Evolutionary conservation across 1,140 invertebrate species (phyloP), one percentile per base, ranked within the genome.

Genomic region (Galendromus occidentalis): DNA sequence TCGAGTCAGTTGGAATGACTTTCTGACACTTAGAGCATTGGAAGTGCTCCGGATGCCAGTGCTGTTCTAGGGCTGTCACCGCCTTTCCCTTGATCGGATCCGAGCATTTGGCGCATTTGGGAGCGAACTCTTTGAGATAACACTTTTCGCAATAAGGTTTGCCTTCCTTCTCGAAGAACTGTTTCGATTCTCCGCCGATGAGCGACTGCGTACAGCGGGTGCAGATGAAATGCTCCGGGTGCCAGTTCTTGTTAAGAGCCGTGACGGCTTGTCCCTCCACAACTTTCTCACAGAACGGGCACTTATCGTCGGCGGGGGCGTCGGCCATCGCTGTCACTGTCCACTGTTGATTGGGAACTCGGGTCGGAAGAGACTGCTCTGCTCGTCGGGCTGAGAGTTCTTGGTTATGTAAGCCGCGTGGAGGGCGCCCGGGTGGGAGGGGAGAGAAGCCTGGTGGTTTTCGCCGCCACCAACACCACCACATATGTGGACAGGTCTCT

Each of bases 31-130:
- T 73, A 14, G 72, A 74, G 72, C 80, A 81, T 65, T 75, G 73
- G 71, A 81, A 81, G 69, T 79, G 78, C 67, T 81, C 77, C 5
- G 77, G 74, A 70, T 81, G 80, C 77, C 79, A 81, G 20, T 77
- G 78, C 65, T 74, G 74, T 67, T 76, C 78, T 44, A 81, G 70
- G 7, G 80, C 80, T 14, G 75, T 80, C 28, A 81, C 73, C 72
- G 77, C 79, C 74, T 78, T 79, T 76, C 80, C 78, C 64, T 78
- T 74, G 64, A 81, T 81, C 12, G 80, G 75, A 39, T 77, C 76
- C 69, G 76, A 76, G 70, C 80, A 81, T 66, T 76, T 76, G 29
- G 72, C 73, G 74, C 80, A 81, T 66, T 77, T 73, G 2, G 80
- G 79, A 28, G 79, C 77, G 73, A 81, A 81, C 66, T 79, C 71